Percentiles rank a stretch among this genome's conserved stretches.
phyloP scores from a whole-genome alignment of 2,797 vertebrate genomes.

The Neopelma chrysocephalum region DNA sequence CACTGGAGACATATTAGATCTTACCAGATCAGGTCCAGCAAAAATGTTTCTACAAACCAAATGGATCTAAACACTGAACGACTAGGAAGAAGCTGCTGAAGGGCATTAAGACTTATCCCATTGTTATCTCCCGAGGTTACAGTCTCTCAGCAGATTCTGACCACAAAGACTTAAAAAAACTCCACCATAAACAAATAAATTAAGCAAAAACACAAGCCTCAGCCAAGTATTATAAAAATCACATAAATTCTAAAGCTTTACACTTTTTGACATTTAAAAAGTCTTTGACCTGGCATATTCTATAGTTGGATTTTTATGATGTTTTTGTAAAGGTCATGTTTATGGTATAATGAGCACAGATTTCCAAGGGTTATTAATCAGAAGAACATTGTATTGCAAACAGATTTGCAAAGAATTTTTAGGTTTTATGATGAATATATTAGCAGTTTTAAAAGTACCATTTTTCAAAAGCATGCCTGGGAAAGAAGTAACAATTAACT shows the following conservation, averaged over 20 bases:
- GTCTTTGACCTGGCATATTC: conserved; percentile 64
- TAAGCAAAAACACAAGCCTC: background rate
- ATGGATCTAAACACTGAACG: background rate
- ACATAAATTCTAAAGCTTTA: conserved; percentile 65
- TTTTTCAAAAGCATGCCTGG: conserved; percentile 58
- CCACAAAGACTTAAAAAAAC: background rate
- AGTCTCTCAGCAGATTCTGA: background rate
- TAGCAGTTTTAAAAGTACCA: conserved; percentile 41
- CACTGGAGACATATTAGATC: background rate
- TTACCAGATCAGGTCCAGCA: background rate
- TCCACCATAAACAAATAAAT: background rate
- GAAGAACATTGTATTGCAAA: conserved; percentile 58
- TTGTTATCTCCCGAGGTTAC: background rate
- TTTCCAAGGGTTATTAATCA: conserved; percentile 75
- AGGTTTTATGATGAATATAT: conserved; percentile 48
- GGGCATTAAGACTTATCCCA: background rate
- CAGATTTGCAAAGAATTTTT: conserved; percentile 57
- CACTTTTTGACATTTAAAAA: conserved; percentile 72
- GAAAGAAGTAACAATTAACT: conserved; percentile 50
- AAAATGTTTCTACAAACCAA: background rate
- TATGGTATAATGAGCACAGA: conserved; percentile 74
- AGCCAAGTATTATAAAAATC: conserved; percentile 44
- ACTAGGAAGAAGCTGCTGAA: background rate
- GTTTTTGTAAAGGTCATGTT: conserved; percentile 75
- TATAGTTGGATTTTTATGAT: conserved; percentile 68